Evolutionary conservation across 2,113 vertebrate genomes (phyloP).

Genomic region (Oncorhynchus mykiss): DNA sequence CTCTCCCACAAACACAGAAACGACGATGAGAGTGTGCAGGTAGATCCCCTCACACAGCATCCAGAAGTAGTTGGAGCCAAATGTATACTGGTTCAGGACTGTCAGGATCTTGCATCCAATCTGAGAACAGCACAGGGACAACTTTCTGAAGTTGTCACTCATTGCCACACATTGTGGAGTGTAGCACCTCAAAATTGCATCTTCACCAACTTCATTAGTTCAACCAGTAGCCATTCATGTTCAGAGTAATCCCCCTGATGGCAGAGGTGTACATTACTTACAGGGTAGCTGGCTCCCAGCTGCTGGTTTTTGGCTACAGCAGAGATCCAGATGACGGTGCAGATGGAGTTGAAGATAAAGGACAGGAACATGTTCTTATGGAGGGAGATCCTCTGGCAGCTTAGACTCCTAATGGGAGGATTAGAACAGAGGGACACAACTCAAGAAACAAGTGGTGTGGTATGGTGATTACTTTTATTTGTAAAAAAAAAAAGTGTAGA

Average conservation of each 20-base stretch:
- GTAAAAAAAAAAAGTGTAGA: too few species aligned
- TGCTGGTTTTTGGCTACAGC: slow-evolving; percentile 35
- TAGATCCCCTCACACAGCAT: slow-evolving; percentile 83
- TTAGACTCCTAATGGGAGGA: slow-evolving; percentile 67
- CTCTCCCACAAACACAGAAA: slow-evolving; percentile 78
- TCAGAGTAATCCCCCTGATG: too few species aligned
- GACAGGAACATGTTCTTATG: slow-evolving; percentile 81
- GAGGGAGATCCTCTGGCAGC: slow-evolving; percentile 80
- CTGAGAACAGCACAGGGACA: slow-evolving; percentile 40
- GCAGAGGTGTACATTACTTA: slow-evolving; percentile 43
- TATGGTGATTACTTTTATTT: too few species aligned
- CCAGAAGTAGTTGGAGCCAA: slow-evolving; percentile 76
- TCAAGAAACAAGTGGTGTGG: too few species aligned
- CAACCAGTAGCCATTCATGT: too few species aligned
- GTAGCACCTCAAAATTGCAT: too few species aligned
- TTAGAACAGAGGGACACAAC: neutral
- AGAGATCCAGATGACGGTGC: slow-evolving; percentile 70
- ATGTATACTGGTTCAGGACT: slow-evolving; percentile 64
- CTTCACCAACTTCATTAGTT: too few species aligned
- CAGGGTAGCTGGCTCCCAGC: slow-evolving; percentile 54
- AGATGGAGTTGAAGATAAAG: slow-evolving; percentile 76
- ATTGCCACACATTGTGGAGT: too few species aligned
- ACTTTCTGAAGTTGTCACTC: too few species aligned
- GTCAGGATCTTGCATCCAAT: slow-evolving; percentile 74
- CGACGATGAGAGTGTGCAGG: slow-evolving; percentile 81